Evolutionary conservation across 2,113 vertebrate species (phyloP).

Genomic region (Haemorhous mexicanus): DNA sequence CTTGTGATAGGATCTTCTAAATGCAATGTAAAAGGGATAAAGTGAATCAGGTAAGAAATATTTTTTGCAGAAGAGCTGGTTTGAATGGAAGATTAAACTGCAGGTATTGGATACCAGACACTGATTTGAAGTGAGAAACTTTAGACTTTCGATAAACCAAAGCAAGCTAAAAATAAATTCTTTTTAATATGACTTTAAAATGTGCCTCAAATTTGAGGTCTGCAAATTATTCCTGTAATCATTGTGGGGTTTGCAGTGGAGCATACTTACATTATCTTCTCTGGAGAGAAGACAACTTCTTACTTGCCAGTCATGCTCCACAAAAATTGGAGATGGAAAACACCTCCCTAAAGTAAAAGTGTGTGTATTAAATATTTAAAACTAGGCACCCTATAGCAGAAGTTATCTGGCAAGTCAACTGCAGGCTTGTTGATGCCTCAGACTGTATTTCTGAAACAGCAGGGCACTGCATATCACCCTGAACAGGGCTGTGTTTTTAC

Average conservation of each 20-base stretch:
- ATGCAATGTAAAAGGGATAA: neutral
- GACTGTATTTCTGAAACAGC: neutral
- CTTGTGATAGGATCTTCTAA: slow-evolving; percentile 43
- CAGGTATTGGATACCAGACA: neutral
- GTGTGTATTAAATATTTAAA: neutral
- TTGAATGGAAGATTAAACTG: slow-evolving; percentile 38
- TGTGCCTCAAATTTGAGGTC: neutral
- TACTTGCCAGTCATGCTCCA: neutral
- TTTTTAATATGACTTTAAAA: neutral
- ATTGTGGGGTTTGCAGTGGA: neutral
- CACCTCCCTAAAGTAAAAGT: neutral
- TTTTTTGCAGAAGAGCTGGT: slow-evolving; percentile 24
- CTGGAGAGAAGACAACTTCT: neutral
- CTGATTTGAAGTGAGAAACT: neutral
- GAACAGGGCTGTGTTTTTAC: neutral
- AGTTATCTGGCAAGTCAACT: neutral
- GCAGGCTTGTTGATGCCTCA: neutral
- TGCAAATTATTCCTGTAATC: neutral
- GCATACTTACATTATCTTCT: neutral
- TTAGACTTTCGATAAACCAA: neutral
- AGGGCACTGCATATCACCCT: neutral
- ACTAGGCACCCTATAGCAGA: neutral
- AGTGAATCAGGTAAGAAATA: slow-evolving; percentile 14
- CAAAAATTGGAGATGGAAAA: neutral
- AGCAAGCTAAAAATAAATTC: neutral